Evolutionary conservation across 2,797 vertebrate species (phyloP).

Genomic region (Tenualosa ilisha): DNA sequence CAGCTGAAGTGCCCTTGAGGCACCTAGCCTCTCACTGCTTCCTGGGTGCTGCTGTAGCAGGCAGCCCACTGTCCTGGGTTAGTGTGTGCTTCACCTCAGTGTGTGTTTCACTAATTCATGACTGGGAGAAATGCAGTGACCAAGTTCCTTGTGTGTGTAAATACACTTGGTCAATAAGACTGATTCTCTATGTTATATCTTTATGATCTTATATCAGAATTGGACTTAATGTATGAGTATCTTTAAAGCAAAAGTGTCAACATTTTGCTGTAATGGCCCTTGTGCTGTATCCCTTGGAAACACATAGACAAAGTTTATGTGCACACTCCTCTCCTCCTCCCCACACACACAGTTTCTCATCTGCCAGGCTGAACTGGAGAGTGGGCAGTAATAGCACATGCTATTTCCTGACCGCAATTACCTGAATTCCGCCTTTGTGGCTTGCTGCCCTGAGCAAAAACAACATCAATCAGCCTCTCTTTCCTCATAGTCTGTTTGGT

Average conservation of each 20-base stretch:
- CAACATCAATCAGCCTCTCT: constrained; percentile 18
- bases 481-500: not conserved
- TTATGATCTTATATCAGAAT: not conserved
- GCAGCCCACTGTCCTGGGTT: too few relatives aligned
- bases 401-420: not conserved
- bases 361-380: not conserved
- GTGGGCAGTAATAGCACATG: not conserved
- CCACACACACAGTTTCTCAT: not conserved
- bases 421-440: not conserved
- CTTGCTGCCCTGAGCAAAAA: not conserved
- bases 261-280: not conserved
- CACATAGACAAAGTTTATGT: too few relatives aligned
- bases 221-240: not conserved
- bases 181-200: too few relatives aligned
- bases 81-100: too few relatives aligned
- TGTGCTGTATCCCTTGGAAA: not conserved
- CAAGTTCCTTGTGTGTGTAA: constrained; percentile 12
- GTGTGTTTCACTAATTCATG: too few relatives aligned
- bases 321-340: not conserved
- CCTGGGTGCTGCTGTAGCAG: too few relatives aligned
- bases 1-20: too few relatives aligned
- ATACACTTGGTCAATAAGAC: too few relatives aligned
- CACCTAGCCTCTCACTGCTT: too few relatives aligned
- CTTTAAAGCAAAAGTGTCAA: not conserved
- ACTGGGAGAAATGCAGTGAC: too few relatives aligned